phyloP scores from a whole-genome alignment of 2,797 vertebrate species.

The Gambusia yucatana region DNA sequence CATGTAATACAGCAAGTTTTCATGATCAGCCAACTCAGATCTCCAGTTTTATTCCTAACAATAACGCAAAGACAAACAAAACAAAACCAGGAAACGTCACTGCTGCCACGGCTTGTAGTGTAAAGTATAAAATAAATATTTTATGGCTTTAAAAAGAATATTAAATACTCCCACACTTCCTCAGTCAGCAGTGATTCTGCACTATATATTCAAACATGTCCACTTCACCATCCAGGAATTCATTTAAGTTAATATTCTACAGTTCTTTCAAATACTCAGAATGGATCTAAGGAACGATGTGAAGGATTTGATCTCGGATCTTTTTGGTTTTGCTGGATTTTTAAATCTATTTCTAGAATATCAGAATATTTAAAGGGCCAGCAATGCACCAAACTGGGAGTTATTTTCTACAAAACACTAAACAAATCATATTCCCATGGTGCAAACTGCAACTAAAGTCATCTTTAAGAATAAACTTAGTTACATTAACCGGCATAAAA shows the following conservation, averaged over 20 bases:
- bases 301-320: background rate
- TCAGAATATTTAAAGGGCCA: background rate
- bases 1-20: background rate
- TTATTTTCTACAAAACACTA: background rate
- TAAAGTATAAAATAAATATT: slow-evolving; percentile 62
- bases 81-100: background rate
- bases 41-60: slow-evolving; percentile 12
- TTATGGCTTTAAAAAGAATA: slow-evolving; percentile 59
- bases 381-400: background rate
- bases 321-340: background rate
- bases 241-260: background rate
- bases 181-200: slow-evolving; percentile 43
- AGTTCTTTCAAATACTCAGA: background rate
- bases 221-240: slow-evolving; percentile 9
- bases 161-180: slow-evolving; percentile 45
- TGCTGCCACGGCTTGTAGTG: slow-evolving; percentile 37
- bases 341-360: background rate
- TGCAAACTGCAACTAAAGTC: background rate
- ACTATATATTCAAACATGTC: slow-evolving; percentile 35
- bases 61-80: slow-evolving; percentile 1
- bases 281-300: background rate
- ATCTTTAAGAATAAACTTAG: background rate
- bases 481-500: background rate
- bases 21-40: background rate
- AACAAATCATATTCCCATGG: background rate